Evolutionary conservation across 1,140 invertebrate genomes (phyloP), one percentile per base, ranked within the genome.

Genomic region (Conus betulinus): DNA sequence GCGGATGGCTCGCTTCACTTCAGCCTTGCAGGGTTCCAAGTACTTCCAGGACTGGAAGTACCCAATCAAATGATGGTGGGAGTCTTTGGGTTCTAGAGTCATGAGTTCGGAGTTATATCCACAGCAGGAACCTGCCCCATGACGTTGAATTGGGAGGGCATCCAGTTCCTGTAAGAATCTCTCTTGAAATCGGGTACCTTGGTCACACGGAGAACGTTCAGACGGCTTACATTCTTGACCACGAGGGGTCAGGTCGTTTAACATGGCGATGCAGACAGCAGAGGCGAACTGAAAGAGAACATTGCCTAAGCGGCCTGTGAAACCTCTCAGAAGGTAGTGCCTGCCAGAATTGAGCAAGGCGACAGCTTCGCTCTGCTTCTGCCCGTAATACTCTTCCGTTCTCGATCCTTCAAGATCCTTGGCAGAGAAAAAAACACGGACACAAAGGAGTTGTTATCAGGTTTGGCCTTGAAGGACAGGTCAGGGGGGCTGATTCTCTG

Each of bases 211-310:
- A 25, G 71, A 3, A 63, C 25, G 5, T 13, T 63, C 13, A n/a
- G 27, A 27, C 55, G 8, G 2, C 20, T 11, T 52, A 6, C 15
- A 15, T 27, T 78, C 74, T 17, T 20, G 2, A 0, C 91, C 25
- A 10, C 88, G 82, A 11, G 85, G 85, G 71, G 88, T 83, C 53
- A 91, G 71, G 53, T 89, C 84, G 7, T 88, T 88, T 4, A 39
- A 23, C 67, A 39, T 87, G 4, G 92, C 89, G 55, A 91, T 88
- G 23, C 90, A 90, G 52, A 87, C 89, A 0, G 83, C 74, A 8
- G 91, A 90, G 13, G 92, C 92, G 71, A 90, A 91, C 84, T 91
- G 89, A 74, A 92, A 93, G 87, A 93, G 88, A 25, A 89, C 60
- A 84, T 93, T 93, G 3, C 91, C 92, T 51, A 81, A 27, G 13